These are phyloP conservation scores for Squalus acanthias DNA, from an alignment of 2,797 vertebrate species.

Conservation along the genomic window DNA sequence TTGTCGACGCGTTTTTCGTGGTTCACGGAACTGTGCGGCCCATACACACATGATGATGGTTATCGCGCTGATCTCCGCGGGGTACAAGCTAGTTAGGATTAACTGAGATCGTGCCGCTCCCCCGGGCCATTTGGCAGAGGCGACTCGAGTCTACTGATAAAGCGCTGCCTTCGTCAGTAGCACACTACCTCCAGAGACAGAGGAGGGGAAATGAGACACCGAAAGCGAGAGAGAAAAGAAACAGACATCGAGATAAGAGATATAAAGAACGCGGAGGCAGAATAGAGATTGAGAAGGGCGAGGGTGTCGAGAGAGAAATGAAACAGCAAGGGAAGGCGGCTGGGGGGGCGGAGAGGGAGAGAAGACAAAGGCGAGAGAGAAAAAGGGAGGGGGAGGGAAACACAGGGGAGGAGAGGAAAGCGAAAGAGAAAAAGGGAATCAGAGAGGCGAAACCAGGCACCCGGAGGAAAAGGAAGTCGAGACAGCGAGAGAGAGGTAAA, in stretches of 20 bases:
- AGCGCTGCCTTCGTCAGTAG: constrained; percentile 13
- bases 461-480: background rate
- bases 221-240: constrained; percentile 25
- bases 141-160: constrained; percentile 33
- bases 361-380: background rate
- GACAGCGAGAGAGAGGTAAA: background rate
- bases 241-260: constrained; percentile 34
- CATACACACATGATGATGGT: background rate
- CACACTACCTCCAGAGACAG: constrained; percentile 1
- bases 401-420: background rate
- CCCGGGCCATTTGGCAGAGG: constrained; percentile 7
- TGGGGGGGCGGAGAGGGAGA: constrained; percentile 10
- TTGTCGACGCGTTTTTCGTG: background rate
- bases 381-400: background rate
- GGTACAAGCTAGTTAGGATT: constrained; percentile 35
- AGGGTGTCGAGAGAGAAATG: constrained; percentile 10
- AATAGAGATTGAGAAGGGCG: constrained; percentile 39
- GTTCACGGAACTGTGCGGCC: background rate
- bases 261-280: constrained; percentile 34
- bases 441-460: background rate
- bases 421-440: background rate
- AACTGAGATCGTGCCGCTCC: constrained; percentile 34
- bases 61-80: constrained; percentile 30
- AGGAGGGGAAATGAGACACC: background rate
- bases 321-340: background rate